Evolutionary conservation across 2,797 vertebrate species (phyloP).

Genomic region (Lacerta bilineata): DNA sequence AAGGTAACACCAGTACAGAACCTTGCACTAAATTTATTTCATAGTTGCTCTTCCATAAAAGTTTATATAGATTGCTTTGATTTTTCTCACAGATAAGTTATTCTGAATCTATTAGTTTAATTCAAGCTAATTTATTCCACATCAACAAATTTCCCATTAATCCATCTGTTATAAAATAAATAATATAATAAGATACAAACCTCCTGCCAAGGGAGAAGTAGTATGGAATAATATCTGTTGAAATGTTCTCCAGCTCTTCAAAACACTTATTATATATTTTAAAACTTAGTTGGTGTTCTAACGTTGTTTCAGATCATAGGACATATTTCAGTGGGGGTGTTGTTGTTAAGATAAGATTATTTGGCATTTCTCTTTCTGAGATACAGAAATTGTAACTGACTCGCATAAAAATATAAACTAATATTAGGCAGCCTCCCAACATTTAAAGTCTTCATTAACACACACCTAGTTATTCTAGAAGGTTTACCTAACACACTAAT

Average conservation of each 20-base stretch:
- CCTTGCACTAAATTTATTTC: not conserved
- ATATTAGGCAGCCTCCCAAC: not conserved
- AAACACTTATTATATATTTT: not conserved
- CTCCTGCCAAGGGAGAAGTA: not conserved
- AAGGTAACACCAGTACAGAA: not conserved
- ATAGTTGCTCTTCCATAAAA: not conserved
- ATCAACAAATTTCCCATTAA: constrained; percentile 8
- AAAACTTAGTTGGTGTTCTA: not conserved
- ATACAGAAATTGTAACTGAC: not conserved
- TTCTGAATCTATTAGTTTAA: not conserved
- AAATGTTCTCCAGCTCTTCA: not conserved
- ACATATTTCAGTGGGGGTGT: not conserved
- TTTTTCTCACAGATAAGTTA: not conserved
- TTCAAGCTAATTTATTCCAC: not conserved
- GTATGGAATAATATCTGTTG: not conserved
- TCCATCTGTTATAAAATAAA: not conserved
- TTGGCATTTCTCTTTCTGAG: constrained; percentile 3
- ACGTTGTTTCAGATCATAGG: not conserved
- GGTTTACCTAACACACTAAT: not conserved
- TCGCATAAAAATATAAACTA: not conserved
- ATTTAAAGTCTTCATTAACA: not conserved
- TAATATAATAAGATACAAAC: not conserved
- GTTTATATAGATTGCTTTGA: not conserved
- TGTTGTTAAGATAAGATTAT: not conserved
- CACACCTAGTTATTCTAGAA: not conserved